Base-by-base conservation (phyloP, 2,888 invertebrate species). In the Drosophila kuntzei region DNA sequence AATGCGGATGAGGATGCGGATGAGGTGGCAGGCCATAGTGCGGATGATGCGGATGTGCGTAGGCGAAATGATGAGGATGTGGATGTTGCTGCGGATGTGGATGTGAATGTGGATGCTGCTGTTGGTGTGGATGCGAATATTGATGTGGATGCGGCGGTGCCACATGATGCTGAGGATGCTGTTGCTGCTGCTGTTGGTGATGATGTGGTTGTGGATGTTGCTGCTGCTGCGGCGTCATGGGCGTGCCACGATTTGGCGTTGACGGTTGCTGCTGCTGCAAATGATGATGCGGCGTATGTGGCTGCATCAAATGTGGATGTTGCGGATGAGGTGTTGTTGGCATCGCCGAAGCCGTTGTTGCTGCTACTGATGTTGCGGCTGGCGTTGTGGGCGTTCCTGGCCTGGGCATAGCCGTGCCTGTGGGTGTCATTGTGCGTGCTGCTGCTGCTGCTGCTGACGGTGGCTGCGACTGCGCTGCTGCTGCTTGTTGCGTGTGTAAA, bases 311-410 rank as follows among this genome's bases (percentile, higher is more conserved):
- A 37, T 76, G 77, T 18, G 61, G 39, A 29, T 76, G 79, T n/a
- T 67, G 79, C 32, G 58, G 60, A 49, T 79, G 79, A 37, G 73
- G 66, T 20, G 85, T 61, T 49, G 67, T 61, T 54, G 74, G 67
- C 44, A 66, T 39, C 18, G 37, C 57, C 29, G 64, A 32, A 14
- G 41, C 53, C 29, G 64, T 36, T 49, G 54, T 47, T 61, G 59
- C 49, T 37, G 50, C 61, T 27, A 5, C 18, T 41, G 41, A 41
- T 41, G 41, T 41, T 41, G 49, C 44, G 37, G 60, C 62, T 37
- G 82, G 67, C 51, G 81, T 76, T 62, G 77, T 75, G 47, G 88
- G 83, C 44, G 83, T 87, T 44, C 62, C 79, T 4, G 82, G 82
- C 22, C 81, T 65, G 9, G 79, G 29, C 51, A 64, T 66, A 16